These are phyloP conservation scores for Thalpophila matura DNA, from an alignment of 2,888 invertebrate species.

Conservation along the genomic window DNA sequence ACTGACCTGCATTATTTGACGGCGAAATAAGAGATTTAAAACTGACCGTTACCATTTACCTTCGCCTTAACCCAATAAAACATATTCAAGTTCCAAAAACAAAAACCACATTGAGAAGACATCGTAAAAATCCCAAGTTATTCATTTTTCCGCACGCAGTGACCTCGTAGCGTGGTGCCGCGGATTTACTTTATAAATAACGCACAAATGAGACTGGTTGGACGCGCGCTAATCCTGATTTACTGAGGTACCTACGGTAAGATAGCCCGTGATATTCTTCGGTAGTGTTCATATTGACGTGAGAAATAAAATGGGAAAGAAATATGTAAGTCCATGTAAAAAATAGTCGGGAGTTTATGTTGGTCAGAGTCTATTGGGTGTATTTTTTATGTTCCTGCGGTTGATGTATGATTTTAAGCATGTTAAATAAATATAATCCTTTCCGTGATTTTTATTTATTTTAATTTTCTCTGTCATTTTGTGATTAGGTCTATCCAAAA, in stretches of 20 bases:
- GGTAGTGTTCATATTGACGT: slow-evolving; percentile 67
- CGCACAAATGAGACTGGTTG: slow-evolving; percentile 84
- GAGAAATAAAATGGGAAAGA: slow-evolving; percentile 55
- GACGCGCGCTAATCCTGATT: slow-evolving; percentile 86
- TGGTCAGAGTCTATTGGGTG: slow-evolving; percentile 54
- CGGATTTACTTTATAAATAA: slow-evolving; percentile 87
- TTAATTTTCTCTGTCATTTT: slow-evolving; percentile 1
- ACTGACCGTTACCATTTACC: too few relatives aligned
- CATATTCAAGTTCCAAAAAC: slow-evolving; percentile 51
- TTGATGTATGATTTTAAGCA: slow-evolving; percentile 54
- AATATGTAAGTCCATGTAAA: slow-evolving; percentile 61
- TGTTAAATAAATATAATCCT: slow-evolving; percentile 48
- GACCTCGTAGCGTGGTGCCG: slow-evolving; percentile 66
- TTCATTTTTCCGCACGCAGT: slow-evolving; percentile 70
- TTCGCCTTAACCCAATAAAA: slow-evolving; percentile 38
- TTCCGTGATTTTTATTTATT: not conserved
- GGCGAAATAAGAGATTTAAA: too few relatives aligned
- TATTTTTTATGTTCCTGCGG: slow-evolving; percentile 26
- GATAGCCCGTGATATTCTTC: slow-evolving; percentile 63
- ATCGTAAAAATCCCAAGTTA: slow-evolving; percentile 62
- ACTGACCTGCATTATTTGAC: too few relatives aligned
- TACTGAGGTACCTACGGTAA: slow-evolving; percentile 80
- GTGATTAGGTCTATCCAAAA: slow-evolving; percentile 5
- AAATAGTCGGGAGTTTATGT: slow-evolving; percentile 58
- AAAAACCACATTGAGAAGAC: slow-evolving; percentile 54